Conservation (phyloP, 1,140 invertebrate species). For the Drosophila mauritiana region DNA sequence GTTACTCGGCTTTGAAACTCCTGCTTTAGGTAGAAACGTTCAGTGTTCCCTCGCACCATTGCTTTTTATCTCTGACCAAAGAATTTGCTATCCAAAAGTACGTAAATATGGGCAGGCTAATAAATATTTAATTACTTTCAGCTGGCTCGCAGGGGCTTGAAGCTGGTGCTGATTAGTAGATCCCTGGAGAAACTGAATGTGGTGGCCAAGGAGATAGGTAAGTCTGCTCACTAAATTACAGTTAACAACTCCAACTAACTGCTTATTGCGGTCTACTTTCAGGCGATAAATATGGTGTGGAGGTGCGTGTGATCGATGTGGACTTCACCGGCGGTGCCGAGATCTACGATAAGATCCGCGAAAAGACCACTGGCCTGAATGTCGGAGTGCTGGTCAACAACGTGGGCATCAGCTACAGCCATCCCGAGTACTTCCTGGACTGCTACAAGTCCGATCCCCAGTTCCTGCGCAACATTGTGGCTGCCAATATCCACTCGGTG, state of each 20-base stretch:
- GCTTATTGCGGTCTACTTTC: slow-evolving; percentile 62
- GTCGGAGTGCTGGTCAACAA: slow-evolving; percentile 98
- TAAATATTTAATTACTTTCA: slow-evolving; percentile 67
- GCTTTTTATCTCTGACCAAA: neutral
- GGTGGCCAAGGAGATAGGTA: slow-evolving; percentile 91
- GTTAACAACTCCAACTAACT: neutral
- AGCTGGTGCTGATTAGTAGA: slow-evolving; percentile 95
- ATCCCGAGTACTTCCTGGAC: slow-evolving; percentile 93
- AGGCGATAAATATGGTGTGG: slow-evolving; percentile 90
- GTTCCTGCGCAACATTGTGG: slow-evolving; percentile 87
- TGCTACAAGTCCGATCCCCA: slow-evolving; percentile 87
- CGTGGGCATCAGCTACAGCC: slow-evolving; percentile 95
- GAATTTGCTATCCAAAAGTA: neutral
- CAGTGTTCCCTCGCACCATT: no score
- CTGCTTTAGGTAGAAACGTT: no score
- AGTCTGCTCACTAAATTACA: slow-evolving; percentile 3
- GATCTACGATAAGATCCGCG: slow-evolving; percentile 92
- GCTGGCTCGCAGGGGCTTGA: slow-evolving; percentile 92
- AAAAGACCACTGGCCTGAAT: slow-evolving; percentile 91
- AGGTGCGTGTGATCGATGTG: slow-evolving; percentile 92
- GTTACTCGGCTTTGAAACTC: neutral
- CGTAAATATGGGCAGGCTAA: slow-evolving; percentile 1
- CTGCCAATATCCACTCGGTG: slow-evolving; percentile 90
- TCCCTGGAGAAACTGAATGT: slow-evolving; percentile 92
- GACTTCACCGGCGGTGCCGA: slow-evolving; percentile 91